These are phyloP conservation scores for Echiichthys vipera DNA, from an alignment of 2,797 vertebrate species.

Conservation along the genomic window DNA sequence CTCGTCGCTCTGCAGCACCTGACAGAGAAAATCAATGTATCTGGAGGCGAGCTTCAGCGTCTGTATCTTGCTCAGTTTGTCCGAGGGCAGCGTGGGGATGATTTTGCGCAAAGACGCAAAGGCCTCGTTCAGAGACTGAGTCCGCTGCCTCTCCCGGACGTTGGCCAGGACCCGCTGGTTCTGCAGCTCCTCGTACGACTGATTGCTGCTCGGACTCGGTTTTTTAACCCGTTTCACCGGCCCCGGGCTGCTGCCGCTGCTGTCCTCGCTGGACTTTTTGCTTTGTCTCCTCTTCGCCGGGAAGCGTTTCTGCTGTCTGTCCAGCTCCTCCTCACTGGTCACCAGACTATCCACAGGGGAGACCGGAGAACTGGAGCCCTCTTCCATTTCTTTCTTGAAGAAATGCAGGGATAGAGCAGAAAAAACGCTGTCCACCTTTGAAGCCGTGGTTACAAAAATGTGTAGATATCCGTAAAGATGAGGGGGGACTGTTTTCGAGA, in stretches of 20 bases:
- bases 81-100: conserved; percentile 88
- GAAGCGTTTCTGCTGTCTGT: conserved; percentile 82
- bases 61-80: conserved; percentile 90
- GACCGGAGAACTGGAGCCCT: conserved; percentile 86
- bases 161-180: conserved; percentile 89
- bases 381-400: conserved; percentile 88
- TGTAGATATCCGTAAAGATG: conserved; percentile 73
- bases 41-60: conserved; percentile 89
- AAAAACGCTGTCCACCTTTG: conserved; percentile 81
- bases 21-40: conserved; percentile 89
- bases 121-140: conserved; percentile 89
- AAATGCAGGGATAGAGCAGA: conserved; percentile 81
- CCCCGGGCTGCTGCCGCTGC: conserved; percentile 83
- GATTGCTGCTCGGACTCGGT: conserved; percentile 81
- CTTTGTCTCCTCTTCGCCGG: conserved; percentile 84
- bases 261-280: conserved; percentile 85
- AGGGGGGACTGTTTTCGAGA: conserved; percentile 1
- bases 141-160: conserved; percentile 87
- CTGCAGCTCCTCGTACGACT: conserved; percentile 89
- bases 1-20: conserved; percentile 90
- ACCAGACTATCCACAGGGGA: conserved; percentile 88
- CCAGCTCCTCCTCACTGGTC: conserved; percentile 89
- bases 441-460: conserved; percentile 79
- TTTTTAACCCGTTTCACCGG: conserved; percentile 83
- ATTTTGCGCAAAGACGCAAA: conserved; percentile 88